Conservation (phyloP, 2,888 invertebrate species). For the Acrobasis consociella region DNA sequence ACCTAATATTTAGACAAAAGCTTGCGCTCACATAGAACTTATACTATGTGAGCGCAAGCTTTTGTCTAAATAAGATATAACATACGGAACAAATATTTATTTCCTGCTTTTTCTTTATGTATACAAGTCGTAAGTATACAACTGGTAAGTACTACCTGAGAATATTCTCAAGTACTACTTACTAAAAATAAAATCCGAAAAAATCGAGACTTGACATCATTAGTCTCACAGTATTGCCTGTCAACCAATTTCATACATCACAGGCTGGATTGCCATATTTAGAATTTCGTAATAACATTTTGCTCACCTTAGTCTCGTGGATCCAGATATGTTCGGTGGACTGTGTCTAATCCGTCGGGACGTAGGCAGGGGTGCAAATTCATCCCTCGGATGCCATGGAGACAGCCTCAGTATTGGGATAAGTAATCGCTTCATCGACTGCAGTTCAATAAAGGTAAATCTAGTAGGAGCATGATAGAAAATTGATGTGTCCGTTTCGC, state of each 20-base stretch:
- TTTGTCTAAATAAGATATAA: too few species aligned
- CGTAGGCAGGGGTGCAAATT: conserved; percentile 50
- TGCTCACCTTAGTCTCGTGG: conserved; percentile 53
- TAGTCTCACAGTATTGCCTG: conserved; percentile 8
- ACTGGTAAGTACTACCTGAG: too few species aligned
- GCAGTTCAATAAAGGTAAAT: background rate
- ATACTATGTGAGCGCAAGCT: too few species aligned
- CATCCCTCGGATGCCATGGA: conserved; percentile 33
- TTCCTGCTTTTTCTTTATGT: too few species aligned
- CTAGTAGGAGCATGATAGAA: background rate
- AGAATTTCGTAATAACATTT: conserved; percentile 63
- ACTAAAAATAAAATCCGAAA: background rate
- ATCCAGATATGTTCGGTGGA: conserved; percentile 53
- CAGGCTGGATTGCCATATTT: conserved; percentile 67
- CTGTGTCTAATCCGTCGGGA: conserved; percentile 69
- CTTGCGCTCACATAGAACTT: too few species aligned
- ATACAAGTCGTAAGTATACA: too few species aligned
- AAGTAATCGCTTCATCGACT: conserved; percentile 18
- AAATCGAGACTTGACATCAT: background rate
- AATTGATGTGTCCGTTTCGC: background rate
- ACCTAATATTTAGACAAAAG: too few species aligned
- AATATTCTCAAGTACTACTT: too few species aligned
- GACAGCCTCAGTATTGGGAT: conserved; percentile 21
- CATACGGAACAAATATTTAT: too few species aligned
- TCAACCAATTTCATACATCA: conserved; percentile 61